Conservation (phyloP, 2,113 vertebrate species). For the Myiopsitta monachus region DNA sequence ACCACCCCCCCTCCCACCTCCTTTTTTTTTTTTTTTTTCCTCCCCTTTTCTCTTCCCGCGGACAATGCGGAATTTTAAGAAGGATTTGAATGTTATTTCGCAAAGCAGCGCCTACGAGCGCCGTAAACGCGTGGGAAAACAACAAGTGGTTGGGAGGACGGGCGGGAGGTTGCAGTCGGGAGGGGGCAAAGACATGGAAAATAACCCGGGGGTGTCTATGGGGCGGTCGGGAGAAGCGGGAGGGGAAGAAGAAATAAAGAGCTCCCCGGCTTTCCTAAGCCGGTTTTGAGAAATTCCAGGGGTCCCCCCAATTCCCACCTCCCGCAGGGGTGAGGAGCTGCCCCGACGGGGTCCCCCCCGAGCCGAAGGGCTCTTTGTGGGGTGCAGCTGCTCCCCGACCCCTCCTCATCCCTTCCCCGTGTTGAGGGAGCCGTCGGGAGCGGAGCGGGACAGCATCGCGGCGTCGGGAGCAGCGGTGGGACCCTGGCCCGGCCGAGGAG, state of each 20-base stretch:
- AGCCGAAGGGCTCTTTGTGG: background rate
- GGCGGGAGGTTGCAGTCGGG: background rate
- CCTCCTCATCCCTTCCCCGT: background rate
- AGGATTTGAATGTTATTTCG: constrained; percentile 67
- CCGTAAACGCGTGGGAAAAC: constrained; percentile 59
- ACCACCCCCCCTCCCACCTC: background rate
- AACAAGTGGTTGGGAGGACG: constrained; percentile 1
- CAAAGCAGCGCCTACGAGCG: background rate
- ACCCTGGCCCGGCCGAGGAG: background rate
- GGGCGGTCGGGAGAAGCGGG: background rate
- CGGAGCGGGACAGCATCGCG: background rate
- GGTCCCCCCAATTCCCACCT: background rate
- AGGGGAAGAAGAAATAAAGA: background rate
- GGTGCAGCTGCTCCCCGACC: background rate
- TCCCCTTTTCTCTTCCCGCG: constrained; percentile 47
- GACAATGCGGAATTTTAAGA: constrained; percentile 75
- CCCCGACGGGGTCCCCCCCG: background rate
- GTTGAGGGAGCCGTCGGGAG: background rate
- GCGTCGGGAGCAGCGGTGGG: background rate
- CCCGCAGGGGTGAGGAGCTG: background rate
- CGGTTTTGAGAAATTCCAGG: background rate
- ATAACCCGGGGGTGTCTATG: background rate
- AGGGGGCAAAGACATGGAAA: background rate
- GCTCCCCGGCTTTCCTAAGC: background rate
- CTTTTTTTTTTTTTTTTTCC: background rate